Base-by-base conservation (phyloP, 1,140 invertebrate species). In the Musca vetustissima region DNA sequence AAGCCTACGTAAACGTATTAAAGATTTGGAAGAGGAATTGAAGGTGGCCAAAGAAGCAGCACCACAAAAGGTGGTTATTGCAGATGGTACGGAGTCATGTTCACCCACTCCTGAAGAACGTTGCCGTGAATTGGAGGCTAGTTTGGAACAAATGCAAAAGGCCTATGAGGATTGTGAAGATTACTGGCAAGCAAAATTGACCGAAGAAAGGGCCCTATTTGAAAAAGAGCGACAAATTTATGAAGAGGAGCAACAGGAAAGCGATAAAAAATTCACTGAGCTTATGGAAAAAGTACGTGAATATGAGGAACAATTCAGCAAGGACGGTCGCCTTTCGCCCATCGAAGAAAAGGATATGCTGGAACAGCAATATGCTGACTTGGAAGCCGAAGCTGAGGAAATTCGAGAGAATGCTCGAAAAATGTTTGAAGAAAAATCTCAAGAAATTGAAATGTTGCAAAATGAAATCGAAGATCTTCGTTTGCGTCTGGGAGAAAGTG, bases 151-250 rank as follows among this genome's bases (percentile, higher is more conserved):
- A 72, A 81, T 94, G 74, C 88, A 87, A 73, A 83, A 85, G 17
- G 92, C 94, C 73, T 93, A 92, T 75, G 92, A 94, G 72, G 88
- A 89, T 70, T 92, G 91, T 75, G 93, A 95, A 80, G 92, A 94
- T 76, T 94, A 94, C 81, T 95, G 93, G 92, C 85, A 88, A 19
- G 80, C 78, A 8, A 93, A 93, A 83, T 80, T 95, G 32, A 88
- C 91, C 53, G 92, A 93, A 69, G 93, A 94, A 79, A 83, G 92
- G 28, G 86, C 88, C 69, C 77, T 90, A 43, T 91, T 89, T 73
- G 90, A 91, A 64, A 88, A 90, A 70, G 92, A 94, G 79, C 84
- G 93, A 47, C 87, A 88, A 70, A 81, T 90, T 50, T 91, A 89
- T 74, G 90, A 91, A 69, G 87, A 90, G 67, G 92, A 94, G 75